These are phyloP conservation scores for Caretta caretta DNA, from an alignment of 2,113 vertebrate genomes.

Conservation along the genomic window DNA sequence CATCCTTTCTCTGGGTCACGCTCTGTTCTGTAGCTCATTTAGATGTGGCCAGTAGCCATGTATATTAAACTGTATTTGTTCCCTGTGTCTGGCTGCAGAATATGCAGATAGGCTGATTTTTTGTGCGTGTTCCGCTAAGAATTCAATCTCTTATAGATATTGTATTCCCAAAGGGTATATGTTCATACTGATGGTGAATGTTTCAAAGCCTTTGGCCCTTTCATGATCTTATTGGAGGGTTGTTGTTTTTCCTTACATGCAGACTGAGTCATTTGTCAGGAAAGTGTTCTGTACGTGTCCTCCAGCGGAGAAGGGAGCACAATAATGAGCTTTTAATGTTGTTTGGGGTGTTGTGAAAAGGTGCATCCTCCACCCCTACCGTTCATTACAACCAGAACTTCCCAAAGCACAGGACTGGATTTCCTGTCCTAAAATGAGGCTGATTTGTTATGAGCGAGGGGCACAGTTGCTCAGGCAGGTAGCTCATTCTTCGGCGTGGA, in stretches of 20 bases:
- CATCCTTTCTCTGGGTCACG: not conserved
- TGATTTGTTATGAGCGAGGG: not conserved
- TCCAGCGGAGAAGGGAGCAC: not conserved
- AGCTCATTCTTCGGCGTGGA: not conserved
- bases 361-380: not conserved
- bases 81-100: not conserved
- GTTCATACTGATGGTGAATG: not conserved
- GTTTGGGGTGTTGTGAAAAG: not conserved
- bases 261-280: conserved; percentile 17
- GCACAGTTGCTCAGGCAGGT: not conserved
- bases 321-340: conserved; percentile 45
- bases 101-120: not conserved
- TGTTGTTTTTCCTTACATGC: not conserved
- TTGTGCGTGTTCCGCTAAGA: not conserved
- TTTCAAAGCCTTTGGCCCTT: conserved; percentile 34
- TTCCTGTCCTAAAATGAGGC: not conserved
- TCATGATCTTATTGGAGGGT: conserved; percentile 17
- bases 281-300: conserved; percentile 33
- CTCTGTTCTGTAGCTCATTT: not conserved
- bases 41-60: not conserved
- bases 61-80: fast-evolving
- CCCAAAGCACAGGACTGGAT: not conserved
- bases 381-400: not conserved
- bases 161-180: not conserved
- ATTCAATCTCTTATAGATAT: fast-evolving